Evolutionary conservation across 2,113 vertebrate genomes (phyloP), one percentile per base, ranked within the genome.

Genomic region (Ciconia maguari): DNA sequence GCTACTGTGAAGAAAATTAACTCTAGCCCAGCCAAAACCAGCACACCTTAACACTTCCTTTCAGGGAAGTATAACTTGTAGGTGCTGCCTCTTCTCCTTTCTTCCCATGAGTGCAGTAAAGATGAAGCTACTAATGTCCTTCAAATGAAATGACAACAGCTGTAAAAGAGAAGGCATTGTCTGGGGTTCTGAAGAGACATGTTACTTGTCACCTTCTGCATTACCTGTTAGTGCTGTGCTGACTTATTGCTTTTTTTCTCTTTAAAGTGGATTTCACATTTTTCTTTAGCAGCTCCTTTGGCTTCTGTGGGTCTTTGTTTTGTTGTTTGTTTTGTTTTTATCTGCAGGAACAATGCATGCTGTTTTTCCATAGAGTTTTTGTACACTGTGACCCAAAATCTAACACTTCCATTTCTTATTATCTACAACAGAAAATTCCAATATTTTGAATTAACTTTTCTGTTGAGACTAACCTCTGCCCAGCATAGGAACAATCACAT

Each of bases 81-180:
- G 82, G 36, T 83, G 75, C 79, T 93, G 79, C 46, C 80, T 95
- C 57, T 86, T 90, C 87, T 90, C 29, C 94, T 95, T 95, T 87
- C 83, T 96, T 95, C 66, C 82, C 48, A 21, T 21, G 71, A 95
- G 55, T 84, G 38, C 42, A 57, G 38, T 60, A 70, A 65, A 71
- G 60, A 54, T 34, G 72, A 91, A 94, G 66, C 16, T 89, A 71
- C 91, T 89, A 61, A 68, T 78, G 85, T 94, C 88, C 94, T 95
- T 96, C 93, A 89, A 66, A 79, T 69, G 65, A 95, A 96, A 82
- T 52, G n/a, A 85, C 81, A 66, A 60, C 44, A 93, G 68, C 51
- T 46, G 30, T 69, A 79, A 94, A 94, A 94, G 57, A 85, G 38
- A 42, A 62, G 71, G 44, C 69, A 89, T 78, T 85, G 64, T 88